Evolutionary conservation across 2,888 invertebrate species (phyloP), one percentile per base, ranked within the genome.

Genomic region (Pristionchus arcanus): DNA sequence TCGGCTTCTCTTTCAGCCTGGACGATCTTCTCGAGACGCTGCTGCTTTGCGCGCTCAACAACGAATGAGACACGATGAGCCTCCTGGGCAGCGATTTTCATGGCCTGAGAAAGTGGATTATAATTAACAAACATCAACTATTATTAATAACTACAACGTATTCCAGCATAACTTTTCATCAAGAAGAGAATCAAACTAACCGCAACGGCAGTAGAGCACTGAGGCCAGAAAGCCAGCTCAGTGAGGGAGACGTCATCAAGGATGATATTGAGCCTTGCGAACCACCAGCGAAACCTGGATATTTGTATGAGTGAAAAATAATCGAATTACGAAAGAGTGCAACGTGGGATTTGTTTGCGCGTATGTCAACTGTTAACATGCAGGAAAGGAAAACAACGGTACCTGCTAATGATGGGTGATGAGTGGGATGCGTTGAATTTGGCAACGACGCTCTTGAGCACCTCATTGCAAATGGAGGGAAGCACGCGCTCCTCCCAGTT

Each of bases 1-100:
- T 98, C 97, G 15, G 99, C 98, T 97, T 99, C 99, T 96, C 99
- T 99, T 96, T 99, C 98, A 91, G 99, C 98, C 95, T 99, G 98
- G 0, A 99, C 98, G 96, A 99, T 98, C 96, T 99, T 99, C 96
- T 99, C 98, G 96, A 99, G n/a, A n/a, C n/a, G n/a, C n/a, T n/a
- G n/a, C n/a, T n/a, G n/a, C n/a, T n/a, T n/a, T n/a, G n/a, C n/a
- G 99, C 97, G 97, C 96, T 99, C 99, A 0, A 99, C 99, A 68
- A 98, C 97, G 96, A 99, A 99, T 90, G 98, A 98, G 37, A 99
- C 99, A 93, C 99, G 96, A 96, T 99, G 99, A 19, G 99, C 99
- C 96, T 99, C 99, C 96, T 99, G 99, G 95, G 99, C 99, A 0
- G 99, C 99, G 0, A 99, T 98, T 96, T 96, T 93, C n/a, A 93